Evolutionary conservation across 2,888 invertebrate genomes (phyloP).

Genomic region (Ormyrus rosae): DNA sequence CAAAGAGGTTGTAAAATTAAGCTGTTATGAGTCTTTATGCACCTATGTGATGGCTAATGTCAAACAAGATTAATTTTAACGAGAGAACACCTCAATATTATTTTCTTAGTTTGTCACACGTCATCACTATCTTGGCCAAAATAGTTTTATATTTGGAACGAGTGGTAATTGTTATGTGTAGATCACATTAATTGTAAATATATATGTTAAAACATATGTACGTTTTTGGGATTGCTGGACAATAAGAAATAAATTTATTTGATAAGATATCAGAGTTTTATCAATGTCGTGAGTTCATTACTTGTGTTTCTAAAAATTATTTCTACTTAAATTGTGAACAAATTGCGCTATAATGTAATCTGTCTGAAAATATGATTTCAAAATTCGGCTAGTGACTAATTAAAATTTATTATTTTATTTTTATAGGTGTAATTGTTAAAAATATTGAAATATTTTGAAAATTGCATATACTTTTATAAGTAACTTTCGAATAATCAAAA

Average conservation of each 20-base stretch:
- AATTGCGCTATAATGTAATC: no score
- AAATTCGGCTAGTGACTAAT: no score
- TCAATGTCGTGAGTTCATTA: neutral
- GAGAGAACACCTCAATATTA: neutral
- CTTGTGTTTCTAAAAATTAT: neutral
- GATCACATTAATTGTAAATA: conserved; percentile 66
- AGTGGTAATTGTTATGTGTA: conserved; percentile 67
- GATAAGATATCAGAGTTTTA: conserved; percentile 21
- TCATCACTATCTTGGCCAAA: conserved; percentile 19
- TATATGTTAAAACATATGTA: conserved; percentile 56
- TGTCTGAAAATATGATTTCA: no score
- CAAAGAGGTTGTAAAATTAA: conserved; percentile 11
- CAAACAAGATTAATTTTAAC: conserved; percentile 16
- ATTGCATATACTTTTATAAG: no score
- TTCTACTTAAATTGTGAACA: no score
- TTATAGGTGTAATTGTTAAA: no score
- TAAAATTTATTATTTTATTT: no score
- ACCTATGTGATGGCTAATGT: neutral
- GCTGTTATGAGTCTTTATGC: conserved; percentile 1
- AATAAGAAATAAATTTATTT: conserved; percentile 61
- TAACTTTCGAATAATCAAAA: no score
- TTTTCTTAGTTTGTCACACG: neutral
- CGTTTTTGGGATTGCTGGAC: conserved; percentile 66
- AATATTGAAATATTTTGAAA: no score
- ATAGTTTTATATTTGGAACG: conserved; percentile 40